Evolutionary conservation across 2,797 vertebrate genomes (phyloP).

Genomic region (Tokudaia tokunoshimensis): DNA sequence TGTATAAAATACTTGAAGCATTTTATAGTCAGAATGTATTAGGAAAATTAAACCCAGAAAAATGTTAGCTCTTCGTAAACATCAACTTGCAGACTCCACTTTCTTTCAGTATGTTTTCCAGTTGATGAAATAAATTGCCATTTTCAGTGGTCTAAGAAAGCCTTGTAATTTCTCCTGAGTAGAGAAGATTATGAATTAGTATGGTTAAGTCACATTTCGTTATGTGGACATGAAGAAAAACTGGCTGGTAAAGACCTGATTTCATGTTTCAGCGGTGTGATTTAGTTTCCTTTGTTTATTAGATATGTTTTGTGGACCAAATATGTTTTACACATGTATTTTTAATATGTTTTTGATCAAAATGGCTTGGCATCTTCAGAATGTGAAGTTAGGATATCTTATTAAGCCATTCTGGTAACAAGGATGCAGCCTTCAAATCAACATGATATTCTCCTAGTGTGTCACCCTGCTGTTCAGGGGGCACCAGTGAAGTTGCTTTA

Average conservation of each 20-base stretch:
- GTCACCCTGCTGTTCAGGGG: constrained; percentile 94
- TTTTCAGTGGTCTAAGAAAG: constrained; percentile 42
- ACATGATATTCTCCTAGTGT: constrained; percentile 91
- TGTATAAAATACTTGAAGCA: constrained; percentile 11
- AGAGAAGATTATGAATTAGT: constrained; percentile 39
- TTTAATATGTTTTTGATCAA: constrained; percentile 67
- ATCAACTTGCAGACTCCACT: not conserved
- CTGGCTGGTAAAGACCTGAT: constrained; percentile 31
- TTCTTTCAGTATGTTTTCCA: constrained; percentile 19
- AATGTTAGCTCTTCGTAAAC: constrained; percentile 50
- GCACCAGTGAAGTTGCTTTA: constrained; percentile 92
- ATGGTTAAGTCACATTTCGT: constrained; percentile 21
- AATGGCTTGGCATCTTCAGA: constrained; percentile 74
- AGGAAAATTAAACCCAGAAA: constrained; percentile 52
- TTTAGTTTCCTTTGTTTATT: constrained; percentile 3
- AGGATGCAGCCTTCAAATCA: constrained; percentile 89
- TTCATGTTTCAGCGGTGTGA: constrained; percentile 67
- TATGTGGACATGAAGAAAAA: constrained; percentile 53
- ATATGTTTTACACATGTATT: constrained; percentile 32
- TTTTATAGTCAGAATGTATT: constrained; percentile 59
- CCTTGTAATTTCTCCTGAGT: constrained; percentile 30
- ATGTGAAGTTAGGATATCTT: constrained; percentile 77
- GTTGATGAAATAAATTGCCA: constrained; percentile 2
- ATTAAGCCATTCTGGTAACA: constrained; percentile 92
- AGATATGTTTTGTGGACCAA: constrained; percentile 41